Evolutionary conservation across 1,140 invertebrate species (phyloP), one percentile per base, ranked within the genome.

Genomic region (Pseudomyrmex flavicornis): DNA sequence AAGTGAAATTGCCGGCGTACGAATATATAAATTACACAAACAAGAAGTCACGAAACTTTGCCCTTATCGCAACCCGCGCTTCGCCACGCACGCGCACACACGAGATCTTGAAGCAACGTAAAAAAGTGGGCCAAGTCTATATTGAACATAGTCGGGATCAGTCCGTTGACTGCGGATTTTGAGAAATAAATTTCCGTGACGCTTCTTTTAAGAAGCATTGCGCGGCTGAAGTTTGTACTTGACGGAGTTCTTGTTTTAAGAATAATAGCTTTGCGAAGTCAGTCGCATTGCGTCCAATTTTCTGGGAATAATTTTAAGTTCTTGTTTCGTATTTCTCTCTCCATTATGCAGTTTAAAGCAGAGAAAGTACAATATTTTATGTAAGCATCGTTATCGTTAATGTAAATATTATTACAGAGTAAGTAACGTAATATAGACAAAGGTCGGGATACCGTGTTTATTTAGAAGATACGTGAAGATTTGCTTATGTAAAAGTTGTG

Each of bases 21-120:
- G 66, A 82, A 85, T 69, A 52, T 56, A 54, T 44, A 72, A 65
- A 75, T 56, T 75, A 15, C 59, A 46, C 48, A 46, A 22, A 69
- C 52, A 82, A 58, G 59, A 77, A 85, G 65, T 80, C 76, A 70
- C 66, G 76, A 80, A 80, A 80, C 54, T 80, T 80, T 2, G 66
- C 20, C 48, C 15, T 72, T 59, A 80, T 80, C 76, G 44, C 54
- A 35, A 35, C 15, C 52, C 44, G 46, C 68, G 50, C 56, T 20
- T 12, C 46, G 76, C 54, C 54, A 70, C 54, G 65, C 20, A 54
- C 65, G 48, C 35, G 35, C 35, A 0, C 35, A 35, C 65, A 48
- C 20, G 52, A 26, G 35, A 58, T 80, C 46, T 61, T 26, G 54
- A 80, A 59, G 13, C 22, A 26, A 13, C 48, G 20, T 48, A 72